Evolutionary conservation across 1,140 invertebrate genomes (phyloP).

Genomic region (Lanistes nyassanus): DNA sequence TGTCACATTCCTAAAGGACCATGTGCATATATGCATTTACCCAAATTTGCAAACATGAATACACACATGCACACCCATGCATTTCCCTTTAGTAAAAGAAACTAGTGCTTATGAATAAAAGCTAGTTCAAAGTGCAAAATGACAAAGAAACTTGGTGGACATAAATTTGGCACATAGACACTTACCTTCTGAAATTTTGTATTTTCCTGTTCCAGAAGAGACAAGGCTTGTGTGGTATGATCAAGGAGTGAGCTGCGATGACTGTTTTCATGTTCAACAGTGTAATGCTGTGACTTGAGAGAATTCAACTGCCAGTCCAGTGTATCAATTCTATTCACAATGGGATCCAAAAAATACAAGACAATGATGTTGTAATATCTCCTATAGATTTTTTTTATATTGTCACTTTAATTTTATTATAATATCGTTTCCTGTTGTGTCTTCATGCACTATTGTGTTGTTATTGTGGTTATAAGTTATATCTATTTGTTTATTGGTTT

Average conservation of each 20-base stretch:
- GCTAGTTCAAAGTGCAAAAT: not conserved
- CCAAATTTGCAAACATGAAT: not conserved
- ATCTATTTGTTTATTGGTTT: too few species aligned
- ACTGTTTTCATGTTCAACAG: slow-evolving; percentile 49
- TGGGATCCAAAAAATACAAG: not conserved
- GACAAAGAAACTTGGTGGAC: not conserved
- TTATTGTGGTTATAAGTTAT: too few species aligned
- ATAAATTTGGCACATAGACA: not conserved
- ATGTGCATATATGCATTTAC: slow-evolving; percentile 1
- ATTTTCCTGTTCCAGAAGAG: slow-evolving; percentile 58
- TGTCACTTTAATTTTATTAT: too few species aligned
- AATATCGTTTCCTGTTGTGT: too few species aligned
- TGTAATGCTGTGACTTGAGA: slow-evolving; percentile 55
- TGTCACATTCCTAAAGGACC: slow-evolving; percentile 45
- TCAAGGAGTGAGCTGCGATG: slow-evolving; percentile 52
- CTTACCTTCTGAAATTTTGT: slow-evolving; percentile 50
- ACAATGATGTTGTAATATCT: too few species aligned
- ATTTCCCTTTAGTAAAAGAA: too few species aligned
- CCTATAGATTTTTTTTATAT: too few species aligned
- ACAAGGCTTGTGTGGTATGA: slow-evolving; percentile 50
- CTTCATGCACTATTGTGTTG: too few species aligned
- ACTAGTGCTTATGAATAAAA: not conserved
- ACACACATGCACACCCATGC: not conserved
- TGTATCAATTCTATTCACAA: slow-evolving; percentile 47
- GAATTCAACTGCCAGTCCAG: slow-evolving; percentile 53